phyloP scores from a whole-genome alignment of 2,888 invertebrate genomes.

The Limnephilus marmoratus region DNA sequence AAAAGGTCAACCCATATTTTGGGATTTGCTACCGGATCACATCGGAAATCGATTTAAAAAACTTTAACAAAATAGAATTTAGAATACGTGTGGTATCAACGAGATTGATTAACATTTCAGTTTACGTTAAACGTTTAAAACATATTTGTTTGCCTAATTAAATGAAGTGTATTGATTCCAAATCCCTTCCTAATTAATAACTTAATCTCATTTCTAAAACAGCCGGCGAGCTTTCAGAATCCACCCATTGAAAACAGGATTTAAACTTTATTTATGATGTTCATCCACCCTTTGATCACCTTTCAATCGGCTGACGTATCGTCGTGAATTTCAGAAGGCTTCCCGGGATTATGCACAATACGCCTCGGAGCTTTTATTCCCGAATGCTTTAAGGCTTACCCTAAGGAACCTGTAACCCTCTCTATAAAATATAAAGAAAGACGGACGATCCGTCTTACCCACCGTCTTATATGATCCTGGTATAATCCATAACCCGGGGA shows the following conservation, averaged over 20 bases:
- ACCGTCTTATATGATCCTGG: neutral
- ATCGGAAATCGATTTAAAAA: neutral
- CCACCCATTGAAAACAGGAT: neutral
- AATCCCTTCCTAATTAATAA: neutral
- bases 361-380: conserved; percentile 2
- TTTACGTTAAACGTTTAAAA: neutral
- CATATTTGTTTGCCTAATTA: neutral
- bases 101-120: too few relatives aligned
- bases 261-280: conserved; percentile 7
- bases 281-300: conserved; percentile 17
- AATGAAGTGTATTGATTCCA: neutral
- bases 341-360: conserved; percentile 36
- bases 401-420: conserved; percentile 26
- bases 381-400: conserved; percentile 25
- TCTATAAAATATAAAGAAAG: conserved; percentile 30
- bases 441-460: conserved; percentile 25
- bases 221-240: neutral
- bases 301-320: conserved; percentile 32
- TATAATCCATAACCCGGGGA: conserved; percentile 30
- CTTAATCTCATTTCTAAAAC: neutral
- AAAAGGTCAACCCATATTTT: too few relatives aligned
- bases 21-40: neutral
- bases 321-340: conserved; percentile 26
- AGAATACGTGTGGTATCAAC: too few relatives aligned
- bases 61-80: too few relatives aligned